These are phyloP conservation scores for Takifugu flavidus DNA, from an alignment of 2,113 vertebrate species.

Conservation along the genomic window DNA sequence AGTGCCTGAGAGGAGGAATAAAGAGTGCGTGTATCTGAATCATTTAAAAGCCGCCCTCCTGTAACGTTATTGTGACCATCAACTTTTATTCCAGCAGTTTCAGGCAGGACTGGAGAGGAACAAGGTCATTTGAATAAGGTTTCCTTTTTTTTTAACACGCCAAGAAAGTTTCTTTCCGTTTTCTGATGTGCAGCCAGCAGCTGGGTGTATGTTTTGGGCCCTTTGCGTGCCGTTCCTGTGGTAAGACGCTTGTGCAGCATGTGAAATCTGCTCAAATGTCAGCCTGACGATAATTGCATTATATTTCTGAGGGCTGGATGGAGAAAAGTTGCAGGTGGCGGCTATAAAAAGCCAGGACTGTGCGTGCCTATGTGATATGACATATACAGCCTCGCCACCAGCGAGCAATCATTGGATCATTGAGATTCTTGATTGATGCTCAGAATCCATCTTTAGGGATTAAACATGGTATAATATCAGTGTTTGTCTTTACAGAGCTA, in stretches of 20 bases:
- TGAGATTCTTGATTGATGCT: no score
- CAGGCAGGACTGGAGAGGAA: neutral
- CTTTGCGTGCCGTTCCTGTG: slow-evolving; percentile 33
- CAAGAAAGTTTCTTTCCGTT: neutral
- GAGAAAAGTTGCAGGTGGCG: slow-evolving; percentile 55
- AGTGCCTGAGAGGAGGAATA: slow-evolving; percentile 25
- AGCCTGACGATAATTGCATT: slow-evolving; percentile 33
- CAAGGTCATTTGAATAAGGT: neutral
- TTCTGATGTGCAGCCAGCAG: slow-evolving; percentile 21
- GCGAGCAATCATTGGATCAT: no score
- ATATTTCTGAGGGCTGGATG: slow-evolving; percentile 44
- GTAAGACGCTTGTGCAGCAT: slow-evolving; percentile 41
- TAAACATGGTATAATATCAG: no score
- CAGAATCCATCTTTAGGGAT: no score
- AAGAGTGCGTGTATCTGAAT: slow-evolving; percentile 29
- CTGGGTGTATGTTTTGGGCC: slow-evolving; percentile 14
- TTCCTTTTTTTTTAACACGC: neutral
- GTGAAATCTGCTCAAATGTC: slow-evolving; percentile 47
- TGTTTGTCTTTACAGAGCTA: no score
- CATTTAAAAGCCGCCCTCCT: slow-evolving; percentile 49
- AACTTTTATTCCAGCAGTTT: slow-evolving; percentile 32
- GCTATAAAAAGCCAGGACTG: slow-evolving; percentile 38
- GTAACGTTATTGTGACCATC: slow-evolving; percentile 44
- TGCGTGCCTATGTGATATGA: slow-evolving; percentile 1
- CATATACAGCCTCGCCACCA: no score